These are phyloP conservation scores for Spilosoma lubricipeda DNA, from an alignment of 2,888 invertebrate genomes.

Conservation along the genomic window DNA sequence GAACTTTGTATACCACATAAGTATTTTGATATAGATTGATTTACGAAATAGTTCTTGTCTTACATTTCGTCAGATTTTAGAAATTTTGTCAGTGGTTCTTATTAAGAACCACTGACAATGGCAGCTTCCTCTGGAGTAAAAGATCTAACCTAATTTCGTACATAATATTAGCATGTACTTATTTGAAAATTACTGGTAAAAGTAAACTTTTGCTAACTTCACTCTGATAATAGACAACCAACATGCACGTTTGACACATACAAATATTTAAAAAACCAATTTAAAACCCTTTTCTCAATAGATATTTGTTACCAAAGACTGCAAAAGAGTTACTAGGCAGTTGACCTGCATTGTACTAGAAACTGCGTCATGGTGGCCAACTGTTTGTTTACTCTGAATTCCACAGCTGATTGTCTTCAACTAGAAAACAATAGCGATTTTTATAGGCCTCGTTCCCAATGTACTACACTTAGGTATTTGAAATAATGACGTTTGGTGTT, in stretches of 20 bases:
- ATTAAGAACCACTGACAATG: no score
- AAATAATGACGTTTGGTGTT: not conserved
- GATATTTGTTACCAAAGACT: not conserved
- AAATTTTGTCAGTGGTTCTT: no score
- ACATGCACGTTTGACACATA: not conserved
- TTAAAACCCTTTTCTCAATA: not conserved
- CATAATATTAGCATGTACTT: no score
- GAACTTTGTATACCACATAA: no score
- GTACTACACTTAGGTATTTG: not conserved
- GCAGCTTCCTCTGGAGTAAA: no score
- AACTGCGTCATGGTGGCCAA: conserved; percentile 5
- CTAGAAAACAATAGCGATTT: conserved; percentile 4
- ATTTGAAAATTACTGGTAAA: no score
- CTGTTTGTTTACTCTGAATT: conserved; percentile 13
- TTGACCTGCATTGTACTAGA: conserved; percentile 4
- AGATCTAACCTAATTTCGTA: no score
- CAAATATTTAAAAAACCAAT: not conserved
- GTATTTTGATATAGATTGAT: no score
- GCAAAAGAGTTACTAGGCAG: conserved; percentile 5
- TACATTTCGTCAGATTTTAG: no score
- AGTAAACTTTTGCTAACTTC: not conserved
- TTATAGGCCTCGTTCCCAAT: not conserved
- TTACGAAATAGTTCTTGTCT: no score
- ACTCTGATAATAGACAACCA: not conserved
- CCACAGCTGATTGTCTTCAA: conserved; percentile 16